These are phyloP conservation scores for Pteruthius melanotis DNA, from an alignment of 2,113 vertebrate genomes.

Conservation along the genomic window DNA sequence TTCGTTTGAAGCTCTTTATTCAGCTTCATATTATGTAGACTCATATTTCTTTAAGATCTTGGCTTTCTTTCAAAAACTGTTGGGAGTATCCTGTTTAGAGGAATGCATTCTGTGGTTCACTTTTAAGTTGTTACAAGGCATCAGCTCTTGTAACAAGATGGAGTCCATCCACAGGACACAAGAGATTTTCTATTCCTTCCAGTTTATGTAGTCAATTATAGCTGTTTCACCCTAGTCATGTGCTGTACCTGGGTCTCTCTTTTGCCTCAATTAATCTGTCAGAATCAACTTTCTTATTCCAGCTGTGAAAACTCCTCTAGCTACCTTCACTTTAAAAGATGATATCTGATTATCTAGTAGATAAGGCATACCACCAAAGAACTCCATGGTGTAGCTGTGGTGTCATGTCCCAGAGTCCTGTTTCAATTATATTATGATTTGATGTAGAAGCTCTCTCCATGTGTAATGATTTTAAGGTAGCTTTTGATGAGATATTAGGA, in stretches of 20 bases:
- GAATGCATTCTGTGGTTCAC: not conserved
- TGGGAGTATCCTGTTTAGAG: not conserved
- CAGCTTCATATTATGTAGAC: not conserved
- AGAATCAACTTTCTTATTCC: not conserved
- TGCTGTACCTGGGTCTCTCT: not conserved
- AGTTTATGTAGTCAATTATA: not conserved
- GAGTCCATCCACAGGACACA: not conserved
- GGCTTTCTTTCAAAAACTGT: not conserved
- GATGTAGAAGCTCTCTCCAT: not conserved
- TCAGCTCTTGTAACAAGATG: not conserved
- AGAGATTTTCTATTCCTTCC: not conserved
- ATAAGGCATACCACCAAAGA: not conserved
- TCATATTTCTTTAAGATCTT: not conserved
- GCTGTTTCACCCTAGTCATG: not conserved
- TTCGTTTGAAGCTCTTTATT: not conserved
- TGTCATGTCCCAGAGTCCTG: not conserved
- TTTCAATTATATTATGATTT: not conserved
- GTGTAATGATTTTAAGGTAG: not conserved
- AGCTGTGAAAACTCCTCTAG: not conserved
- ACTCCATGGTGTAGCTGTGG: not conserved
- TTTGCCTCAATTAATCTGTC: not conserved
- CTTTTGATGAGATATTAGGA: not conserved
- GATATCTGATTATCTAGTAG: not conserved
- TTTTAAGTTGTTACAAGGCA: not conserved
- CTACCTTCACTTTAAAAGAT: not conserved